phyloP scores from a whole-genome alignment of 2,113 vertebrate genomes.

The Cygnus atratus region DNA sequence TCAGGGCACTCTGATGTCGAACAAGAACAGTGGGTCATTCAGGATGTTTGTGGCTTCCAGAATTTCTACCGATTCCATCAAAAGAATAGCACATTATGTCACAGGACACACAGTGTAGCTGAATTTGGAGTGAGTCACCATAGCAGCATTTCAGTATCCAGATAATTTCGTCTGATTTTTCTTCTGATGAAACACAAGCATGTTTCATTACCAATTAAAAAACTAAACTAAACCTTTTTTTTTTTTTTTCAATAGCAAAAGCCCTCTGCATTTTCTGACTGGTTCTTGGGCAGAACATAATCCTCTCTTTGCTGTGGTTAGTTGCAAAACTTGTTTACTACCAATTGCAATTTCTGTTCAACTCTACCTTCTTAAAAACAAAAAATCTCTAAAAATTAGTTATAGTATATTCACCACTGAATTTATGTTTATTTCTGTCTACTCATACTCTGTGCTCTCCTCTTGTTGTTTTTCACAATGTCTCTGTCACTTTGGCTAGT shows the following conservation, averaged over 20 bases:
- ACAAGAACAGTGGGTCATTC: constrained; percentile 49
- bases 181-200: neutral
- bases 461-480: neutral
- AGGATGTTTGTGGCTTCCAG: neutral
- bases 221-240: neutral
- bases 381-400: neutral
- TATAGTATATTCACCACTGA: neutral
- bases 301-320: neutral
- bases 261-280: neutral
- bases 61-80: constrained; percentile 38
- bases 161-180: neutral
- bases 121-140: constrained; percentile 14
- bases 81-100: constrained; percentile 46
- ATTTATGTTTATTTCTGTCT: neutral
- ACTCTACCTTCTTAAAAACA: neutral
- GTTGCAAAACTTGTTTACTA: neutral
- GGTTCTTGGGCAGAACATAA: neutral
- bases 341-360: neutral
- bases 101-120: neutral
- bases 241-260: neutral
- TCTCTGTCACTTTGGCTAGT: neutral
- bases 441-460: neutral
- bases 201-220: neutral
- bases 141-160: neutral
- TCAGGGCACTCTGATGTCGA: neutral